Conservation (phyloP, 2,888 invertebrate species). For the Loripinus fragilis region DNA sequence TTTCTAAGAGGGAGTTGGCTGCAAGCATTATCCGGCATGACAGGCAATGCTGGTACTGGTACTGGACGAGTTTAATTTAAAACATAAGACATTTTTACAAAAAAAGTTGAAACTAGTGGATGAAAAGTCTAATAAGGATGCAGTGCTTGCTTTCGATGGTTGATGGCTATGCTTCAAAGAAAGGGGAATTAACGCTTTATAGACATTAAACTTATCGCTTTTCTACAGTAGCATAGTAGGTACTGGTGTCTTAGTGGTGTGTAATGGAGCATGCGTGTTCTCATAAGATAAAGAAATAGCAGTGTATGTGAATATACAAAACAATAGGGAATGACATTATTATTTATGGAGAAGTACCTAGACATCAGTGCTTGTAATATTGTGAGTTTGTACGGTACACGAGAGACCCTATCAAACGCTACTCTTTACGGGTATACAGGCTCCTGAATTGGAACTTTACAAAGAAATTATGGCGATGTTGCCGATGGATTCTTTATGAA, state of each 20-base stretch:
- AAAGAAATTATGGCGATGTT: too few species aligned
- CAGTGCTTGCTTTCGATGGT: neutral
- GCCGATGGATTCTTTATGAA: too few species aligned
- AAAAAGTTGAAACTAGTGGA: neutral
- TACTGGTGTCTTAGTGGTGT: neutral
- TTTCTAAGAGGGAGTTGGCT: neutral
- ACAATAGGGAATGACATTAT: too few species aligned
- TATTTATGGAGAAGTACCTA: too few species aligned
- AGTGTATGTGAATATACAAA: too few species aligned
- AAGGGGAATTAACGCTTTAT: neutral
- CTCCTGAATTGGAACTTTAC: too few species aligned
- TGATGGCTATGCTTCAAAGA: neutral
- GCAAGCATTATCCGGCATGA: too few species aligned
- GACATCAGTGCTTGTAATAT: too few species aligned
- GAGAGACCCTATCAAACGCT: too few species aligned
- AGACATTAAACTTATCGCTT: neutral
- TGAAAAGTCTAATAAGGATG: neutral
- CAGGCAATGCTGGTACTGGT: neutral
- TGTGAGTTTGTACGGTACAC: too few species aligned
- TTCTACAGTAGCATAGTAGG: neutral
- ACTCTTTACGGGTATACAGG: too few species aligned
- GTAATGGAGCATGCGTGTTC: neutral
- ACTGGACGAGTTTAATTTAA: neutral
- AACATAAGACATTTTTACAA: neutral
- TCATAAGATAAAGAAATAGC: neutral